phyloP scores from a whole-genome alignment of 2,888 invertebrate genomes.

The Parnassius mnemosyne region DNA sequence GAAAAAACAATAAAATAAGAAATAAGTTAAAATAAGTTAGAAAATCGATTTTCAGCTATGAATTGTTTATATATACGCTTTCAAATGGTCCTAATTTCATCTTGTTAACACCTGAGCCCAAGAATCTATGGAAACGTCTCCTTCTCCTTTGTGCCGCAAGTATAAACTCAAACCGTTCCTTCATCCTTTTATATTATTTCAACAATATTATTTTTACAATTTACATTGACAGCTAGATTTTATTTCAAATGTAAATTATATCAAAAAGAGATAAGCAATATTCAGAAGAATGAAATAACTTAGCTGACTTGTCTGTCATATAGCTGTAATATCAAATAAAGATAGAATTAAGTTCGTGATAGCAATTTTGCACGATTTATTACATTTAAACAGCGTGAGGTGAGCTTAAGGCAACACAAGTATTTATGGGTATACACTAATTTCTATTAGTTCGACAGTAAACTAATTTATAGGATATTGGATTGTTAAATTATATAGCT shows the following conservation, averaged over 20 bases:
- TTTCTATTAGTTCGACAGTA: not conserved
- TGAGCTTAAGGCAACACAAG: not conserved
- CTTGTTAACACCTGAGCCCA: too few relatives aligned
- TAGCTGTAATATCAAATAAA: constrained; percentile 16
- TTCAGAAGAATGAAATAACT: constrained; percentile 4
- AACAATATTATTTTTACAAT: too few relatives aligned
- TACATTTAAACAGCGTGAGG: not conserved
- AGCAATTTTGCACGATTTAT: constrained; percentile 20
- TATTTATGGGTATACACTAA: constrained; percentile 4
- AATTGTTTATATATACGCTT: too few relatives aligned
- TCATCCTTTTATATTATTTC: too few relatives aligned
- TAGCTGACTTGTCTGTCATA: constrained; percentile 10
- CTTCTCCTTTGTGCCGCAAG: too few relatives aligned
- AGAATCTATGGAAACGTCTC: too few relatives aligned
- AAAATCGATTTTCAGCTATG: too few relatives aligned
- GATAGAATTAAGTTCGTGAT: constrained; percentile 19
- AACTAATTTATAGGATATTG: not conserved
- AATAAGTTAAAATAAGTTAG: too few relatives aligned
- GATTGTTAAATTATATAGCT: constrained; percentile 6
- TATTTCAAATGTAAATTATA: not conserved
- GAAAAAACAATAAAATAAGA: too few relatives aligned
- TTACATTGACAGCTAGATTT: not conserved
- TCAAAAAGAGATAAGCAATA: not conserved
- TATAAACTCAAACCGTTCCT: too few relatives aligned
- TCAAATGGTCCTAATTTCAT: too few relatives aligned